A percentile compares a stretch with the other conserved stretches of the same genome.
Conservation (phyloP, 2,797 vertebrate species). For the Euthynnus affinis region DNA sequence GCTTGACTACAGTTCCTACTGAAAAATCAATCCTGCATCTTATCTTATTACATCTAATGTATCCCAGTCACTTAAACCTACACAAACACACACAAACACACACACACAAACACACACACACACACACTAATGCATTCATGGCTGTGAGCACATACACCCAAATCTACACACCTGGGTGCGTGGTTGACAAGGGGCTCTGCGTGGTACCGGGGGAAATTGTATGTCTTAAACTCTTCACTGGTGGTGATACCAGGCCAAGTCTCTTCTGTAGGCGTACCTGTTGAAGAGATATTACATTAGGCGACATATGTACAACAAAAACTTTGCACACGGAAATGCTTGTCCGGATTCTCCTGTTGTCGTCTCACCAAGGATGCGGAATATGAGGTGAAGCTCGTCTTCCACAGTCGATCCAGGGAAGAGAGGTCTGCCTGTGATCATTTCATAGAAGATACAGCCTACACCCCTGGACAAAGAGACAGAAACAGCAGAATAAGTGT, state of each 20-base stretch:
- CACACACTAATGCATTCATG: constrained; percentile 25
- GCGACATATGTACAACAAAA: neutral
- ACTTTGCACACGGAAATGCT: neutral
- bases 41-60: constrained; percentile 26
- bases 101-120: neutral
- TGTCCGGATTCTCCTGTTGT: neutral
- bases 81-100: neutral
- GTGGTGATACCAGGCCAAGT: constrained; percentile 84
- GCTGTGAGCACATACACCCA: neutral
- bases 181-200: constrained; percentile 88
- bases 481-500: neutral
- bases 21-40: constrained; percentile 38
- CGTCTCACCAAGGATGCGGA: constrained; percentile 86
- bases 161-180: constrained; percentile 83
- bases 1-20: constrained; percentile 26
- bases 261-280: constrained; percentile 87
- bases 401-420: constrained; percentile 90
- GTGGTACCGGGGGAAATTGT: constrained; percentile 85
- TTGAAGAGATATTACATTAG: constrained; percentile 11
- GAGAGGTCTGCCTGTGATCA: constrained; percentile 88
- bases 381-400: constrained; percentile 89
- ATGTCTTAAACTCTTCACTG: constrained; percentile 87
- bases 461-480: constrained; percentile 82
- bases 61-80: constrained; percentile 8
- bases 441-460: constrained; percentile 90